Percentiles rank a stretch among this genome's conserved stretches.
Evolutionary conservation across 23 tunicate species (phyloP).

Genomic region (Aplidium turbinatum): DNA sequence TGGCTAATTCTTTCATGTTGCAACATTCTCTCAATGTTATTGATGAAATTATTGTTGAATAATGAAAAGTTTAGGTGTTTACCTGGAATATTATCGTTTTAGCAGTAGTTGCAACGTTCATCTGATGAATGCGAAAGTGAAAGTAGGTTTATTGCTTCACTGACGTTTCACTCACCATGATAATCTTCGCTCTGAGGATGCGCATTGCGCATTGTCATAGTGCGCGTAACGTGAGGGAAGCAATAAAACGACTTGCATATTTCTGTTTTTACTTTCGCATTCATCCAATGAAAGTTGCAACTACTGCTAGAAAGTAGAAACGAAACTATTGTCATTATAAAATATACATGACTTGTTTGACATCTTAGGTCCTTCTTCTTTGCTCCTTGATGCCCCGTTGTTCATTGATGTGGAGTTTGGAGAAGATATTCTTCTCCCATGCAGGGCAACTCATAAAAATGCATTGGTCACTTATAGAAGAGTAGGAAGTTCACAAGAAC

Average conservation of each 20-base stretch:
- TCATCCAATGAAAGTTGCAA: neutral
- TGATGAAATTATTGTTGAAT: too few relatives aligned
- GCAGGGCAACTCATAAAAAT: constrained; percentile 46
- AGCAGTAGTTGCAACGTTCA: too few relatives aligned
- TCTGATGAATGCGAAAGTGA: too few relatives aligned
- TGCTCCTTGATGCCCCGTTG: constrained; percentile 23
- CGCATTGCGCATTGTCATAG: neutral
- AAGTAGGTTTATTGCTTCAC: too few relatives aligned
- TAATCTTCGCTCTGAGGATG: too few relatives aligned
- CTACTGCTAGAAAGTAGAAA: neutral
- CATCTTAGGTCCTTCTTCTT: constrained; percentile 3
- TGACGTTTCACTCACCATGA: too few relatives aligned
- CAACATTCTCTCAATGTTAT: too few relatives aligned
- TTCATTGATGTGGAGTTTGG: neutral
- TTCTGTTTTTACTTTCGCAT: neutral
- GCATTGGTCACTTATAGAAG: constrained; percentile 6
- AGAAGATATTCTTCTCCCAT: constrained; percentile 50
- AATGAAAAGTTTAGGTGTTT: too few relatives aligned
- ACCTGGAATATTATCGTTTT: too few relatives aligned
- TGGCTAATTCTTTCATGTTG: too few relatives aligned
- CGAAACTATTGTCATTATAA: neutral
- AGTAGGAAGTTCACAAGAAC: too few relatives aligned
- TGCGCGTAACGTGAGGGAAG: neutral
- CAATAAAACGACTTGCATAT: neutral
- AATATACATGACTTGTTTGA: neutral